A percentile compares a stretch with the other conserved stretches of the same genome.
These are phyloP conservation scores for Galbula dea DNA, from an alignment of 2,113 vertebrate genomes.

Conservation along the genomic window DNA sequence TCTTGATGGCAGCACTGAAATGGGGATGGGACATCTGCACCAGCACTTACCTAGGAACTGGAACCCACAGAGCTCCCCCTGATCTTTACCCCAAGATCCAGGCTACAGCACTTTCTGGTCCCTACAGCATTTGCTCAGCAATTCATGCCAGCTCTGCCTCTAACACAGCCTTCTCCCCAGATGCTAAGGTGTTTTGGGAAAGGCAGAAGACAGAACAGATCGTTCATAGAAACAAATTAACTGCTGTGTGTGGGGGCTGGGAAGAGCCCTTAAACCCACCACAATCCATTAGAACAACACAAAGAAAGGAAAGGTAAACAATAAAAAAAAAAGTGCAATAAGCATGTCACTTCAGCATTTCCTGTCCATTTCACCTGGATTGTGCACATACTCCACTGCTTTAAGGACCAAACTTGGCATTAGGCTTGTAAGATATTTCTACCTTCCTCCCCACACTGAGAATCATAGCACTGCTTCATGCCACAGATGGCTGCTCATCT, in stretches of 20 bases:
- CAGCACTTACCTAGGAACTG: background rate
- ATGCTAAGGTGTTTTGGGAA: background rate
- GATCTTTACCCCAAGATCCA: background rate
- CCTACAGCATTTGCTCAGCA: background rate
- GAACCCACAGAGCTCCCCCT: background rate
- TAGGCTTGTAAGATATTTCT: background rate
- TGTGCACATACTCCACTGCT: background rate
- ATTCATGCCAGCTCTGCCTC: background rate
- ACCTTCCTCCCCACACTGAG: background rate
- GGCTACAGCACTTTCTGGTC: background rate
- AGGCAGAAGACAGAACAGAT: background rate
- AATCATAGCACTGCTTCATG: background rate
- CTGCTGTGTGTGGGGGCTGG: too few species aligned
- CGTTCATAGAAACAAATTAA: background rate
- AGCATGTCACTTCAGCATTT: background rate
- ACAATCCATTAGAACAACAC: background rate
- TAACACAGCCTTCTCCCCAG: background rate
- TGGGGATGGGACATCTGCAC: background rate
- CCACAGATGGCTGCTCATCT: background rate
- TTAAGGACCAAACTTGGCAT: background rate
- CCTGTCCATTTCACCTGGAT: background rate
- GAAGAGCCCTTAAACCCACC: too few species aligned
- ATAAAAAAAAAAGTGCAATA: background rate
- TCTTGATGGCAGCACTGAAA: background rate
- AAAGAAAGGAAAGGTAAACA: background rate